These are phyloP conservation scores for Aelia acuminata DNA, from an alignment of 2,888 invertebrate species.

Conservation along the genomic window DNA sequence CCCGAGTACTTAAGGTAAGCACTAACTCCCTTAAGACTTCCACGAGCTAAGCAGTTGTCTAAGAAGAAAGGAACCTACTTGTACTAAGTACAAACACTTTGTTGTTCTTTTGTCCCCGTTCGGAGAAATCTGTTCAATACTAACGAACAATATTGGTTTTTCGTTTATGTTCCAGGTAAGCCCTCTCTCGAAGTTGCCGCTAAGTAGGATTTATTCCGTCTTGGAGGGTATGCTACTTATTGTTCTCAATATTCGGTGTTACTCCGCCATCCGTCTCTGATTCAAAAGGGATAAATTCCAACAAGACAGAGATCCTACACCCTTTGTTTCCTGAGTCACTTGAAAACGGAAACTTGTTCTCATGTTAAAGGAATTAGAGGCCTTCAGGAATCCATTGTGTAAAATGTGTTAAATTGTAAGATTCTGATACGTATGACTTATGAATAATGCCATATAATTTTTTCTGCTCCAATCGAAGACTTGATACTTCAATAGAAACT, in stretches of 20 bases:
- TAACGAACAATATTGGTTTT: constrained; percentile 5
- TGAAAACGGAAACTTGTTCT: background rate
- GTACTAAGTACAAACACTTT: constrained; percentile 51
- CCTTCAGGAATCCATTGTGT: too few relatives aligned
- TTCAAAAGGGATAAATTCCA: background rate
- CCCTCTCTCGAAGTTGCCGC: background rate
- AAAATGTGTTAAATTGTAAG: too few relatives aligned
- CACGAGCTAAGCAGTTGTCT: constrained; percentile 19
- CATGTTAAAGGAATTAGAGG: too few relatives aligned
- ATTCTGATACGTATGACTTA: too few relatives aligned
- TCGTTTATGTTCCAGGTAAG: constrained; percentile 35
- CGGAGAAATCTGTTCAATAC: constrained; percentile 1
- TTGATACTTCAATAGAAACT: too few relatives aligned
- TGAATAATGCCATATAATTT: too few relatives aligned
- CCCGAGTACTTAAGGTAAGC: constrained; percentile 47
- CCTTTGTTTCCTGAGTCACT: background rate
- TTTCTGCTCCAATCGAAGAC: too few relatives aligned
- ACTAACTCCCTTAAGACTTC: constrained; percentile 22
- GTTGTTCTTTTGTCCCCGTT: constrained; percentile 50
- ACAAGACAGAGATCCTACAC: background rate
- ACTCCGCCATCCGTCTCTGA: background rate
- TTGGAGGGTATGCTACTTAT: constrained; percentile 19
- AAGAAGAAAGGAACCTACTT: constrained; percentile 47
- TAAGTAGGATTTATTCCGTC: constrained; percentile 40
- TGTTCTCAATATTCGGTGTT: background rate